phyloP scores from a whole-genome alignment of 2,113 vertebrate species.

The Sceloporus undulatus region DNA sequence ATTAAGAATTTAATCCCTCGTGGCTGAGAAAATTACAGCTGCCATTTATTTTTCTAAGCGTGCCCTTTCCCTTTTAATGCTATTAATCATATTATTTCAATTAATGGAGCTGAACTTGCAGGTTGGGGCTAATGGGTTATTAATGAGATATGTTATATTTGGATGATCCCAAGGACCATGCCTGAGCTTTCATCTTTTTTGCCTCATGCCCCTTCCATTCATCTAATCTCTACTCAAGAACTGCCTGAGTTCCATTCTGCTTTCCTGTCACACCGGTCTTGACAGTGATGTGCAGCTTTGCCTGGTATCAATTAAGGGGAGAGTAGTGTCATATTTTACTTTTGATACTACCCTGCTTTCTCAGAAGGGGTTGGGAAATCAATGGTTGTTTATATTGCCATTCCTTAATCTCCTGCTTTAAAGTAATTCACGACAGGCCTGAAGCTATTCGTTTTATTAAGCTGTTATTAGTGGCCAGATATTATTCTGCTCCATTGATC shows the following conservation, averaged over 20 bases:
- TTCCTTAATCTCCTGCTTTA: conserved; percentile 66
- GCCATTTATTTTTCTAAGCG: conserved; percentile 40
- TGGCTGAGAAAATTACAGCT: conserved; percentile 11
- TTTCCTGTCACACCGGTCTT: conserved; percentile 15
- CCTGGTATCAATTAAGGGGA: conserved; percentile 36
- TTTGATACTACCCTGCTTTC: conserved; percentile 49
- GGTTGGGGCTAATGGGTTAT: conserved; percentile 57
- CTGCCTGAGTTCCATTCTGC: neutral
- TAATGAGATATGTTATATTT: conserved; percentile 63
- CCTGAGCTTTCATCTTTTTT: conserved; percentile 48
- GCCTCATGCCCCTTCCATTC: conserved; percentile 43
- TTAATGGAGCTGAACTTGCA: conserved; percentile 55
- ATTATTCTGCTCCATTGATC: conserved; percentile 75
- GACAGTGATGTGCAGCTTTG: conserved; percentile 25
- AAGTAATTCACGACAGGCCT: conserved; percentile 69
- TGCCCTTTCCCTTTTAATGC: conserved; percentile 31
- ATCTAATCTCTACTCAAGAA: conserved; percentile 39
- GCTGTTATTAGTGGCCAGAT: conserved; percentile 65
- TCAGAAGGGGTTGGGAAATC: conserved; percentile 55
- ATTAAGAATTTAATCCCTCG: neutral
- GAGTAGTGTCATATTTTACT: conserved; percentile 56
- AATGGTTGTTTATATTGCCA: conserved; percentile 73
- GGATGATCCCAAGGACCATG: conserved; percentile 41
- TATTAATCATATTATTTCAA: conserved; percentile 67
- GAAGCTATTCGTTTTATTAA: conserved; percentile 72